These are phyloP conservation scores for Carposina sasakii DNA, from an alignment of 1,140 invertebrate species.

Conservation along the genomic window DNA sequence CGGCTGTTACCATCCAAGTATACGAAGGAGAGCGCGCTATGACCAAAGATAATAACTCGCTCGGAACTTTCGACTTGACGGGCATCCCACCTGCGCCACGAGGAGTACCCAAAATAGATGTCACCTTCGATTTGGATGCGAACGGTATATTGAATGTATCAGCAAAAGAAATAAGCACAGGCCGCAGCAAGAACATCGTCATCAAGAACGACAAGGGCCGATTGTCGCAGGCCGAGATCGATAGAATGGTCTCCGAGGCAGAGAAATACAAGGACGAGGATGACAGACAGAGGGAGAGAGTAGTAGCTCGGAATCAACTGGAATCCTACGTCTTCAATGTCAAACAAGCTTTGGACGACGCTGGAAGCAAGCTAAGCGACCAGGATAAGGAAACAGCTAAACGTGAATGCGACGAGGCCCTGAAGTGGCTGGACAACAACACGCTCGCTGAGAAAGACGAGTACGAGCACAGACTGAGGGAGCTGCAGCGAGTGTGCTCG, in stretches of 20 bases:
- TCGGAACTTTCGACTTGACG: constrained; percentile 83
- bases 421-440: too few relatives aligned
- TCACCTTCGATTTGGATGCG: constrained; percentile 73
- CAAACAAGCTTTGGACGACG: constrained; percentile 78
- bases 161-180: constrained; percentile 72
- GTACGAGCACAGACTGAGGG: constrained; percentile 81
- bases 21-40: constrained; percentile 52
- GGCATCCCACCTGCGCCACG: constrained; percentile 79
- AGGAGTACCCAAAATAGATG: constrained; percentile 75
- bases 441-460: constrained; percentile 84
- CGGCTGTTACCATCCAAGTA: constrained; percentile 80
- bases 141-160: constrained; percentile 78
- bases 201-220: constrained; percentile 71
- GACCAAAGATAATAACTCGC: constrained; percentile 82
- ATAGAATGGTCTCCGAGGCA: constrained; percentile 77
- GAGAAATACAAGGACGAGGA: constrained; percentile 78
- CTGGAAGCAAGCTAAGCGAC: constrained; percentile 74
- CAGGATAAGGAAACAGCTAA: constrained; percentile 74
- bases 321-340: constrained; percentile 85
- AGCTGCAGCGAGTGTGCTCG: constrained; percentile 77
- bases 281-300: constrained; percentile 75
- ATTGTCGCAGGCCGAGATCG: constrained; percentile 50
- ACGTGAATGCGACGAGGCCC: constrained; percentile 63
- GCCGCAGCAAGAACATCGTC: constrained; percentile 71
- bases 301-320: constrained; percentile 81